Evolutionary conservation across 2,797 vertebrate species (phyloP).

Genomic region (Artibeus jamaicensis): DNA sequence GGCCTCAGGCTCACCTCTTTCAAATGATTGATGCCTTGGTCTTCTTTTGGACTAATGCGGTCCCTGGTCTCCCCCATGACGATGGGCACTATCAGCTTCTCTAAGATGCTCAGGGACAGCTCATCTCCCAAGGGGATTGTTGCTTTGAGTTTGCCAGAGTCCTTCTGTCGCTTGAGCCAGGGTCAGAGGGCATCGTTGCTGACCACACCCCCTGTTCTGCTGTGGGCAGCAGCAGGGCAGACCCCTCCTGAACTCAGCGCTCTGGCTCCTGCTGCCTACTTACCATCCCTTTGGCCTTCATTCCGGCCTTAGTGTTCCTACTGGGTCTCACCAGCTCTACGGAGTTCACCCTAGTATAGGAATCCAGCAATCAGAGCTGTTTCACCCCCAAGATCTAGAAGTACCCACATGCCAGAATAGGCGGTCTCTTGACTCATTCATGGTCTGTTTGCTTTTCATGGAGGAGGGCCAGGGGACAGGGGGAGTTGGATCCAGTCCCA

Average conservation of each 20-base stretch:
- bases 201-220: not conserved
- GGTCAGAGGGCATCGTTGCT: rapidly evolving
- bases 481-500: not conserved
- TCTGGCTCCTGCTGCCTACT: not conserved
- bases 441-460: not conserved
- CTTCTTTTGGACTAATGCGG: not conserved
- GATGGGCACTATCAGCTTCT: not conserved
- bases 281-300: not conserved
- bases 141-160: not conserved
- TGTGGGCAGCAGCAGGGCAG: not conserved
- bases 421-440: not conserved
- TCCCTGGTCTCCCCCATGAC: not conserved
- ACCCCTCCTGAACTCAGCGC: not conserved
- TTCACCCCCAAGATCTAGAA: not conserved
- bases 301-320: not conserved
- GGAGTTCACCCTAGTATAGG: not conserved
- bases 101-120: not conserved
- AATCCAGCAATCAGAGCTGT: not conserved
- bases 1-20: not conserved
- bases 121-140: not conserved
- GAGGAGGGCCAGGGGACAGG: not conserved
- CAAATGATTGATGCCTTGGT: not conserved
- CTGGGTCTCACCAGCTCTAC: not conserved
- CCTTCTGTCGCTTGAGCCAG: not conserved
- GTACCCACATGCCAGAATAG: not conserved